A percentile compares a stretch with the other conserved stretches of the same genome.
These are phyloP conservation scores for Ammodramus savannarum DNA, from an alignment of 2,113 vertebrate species.

Conservation along the genomic window DNA sequence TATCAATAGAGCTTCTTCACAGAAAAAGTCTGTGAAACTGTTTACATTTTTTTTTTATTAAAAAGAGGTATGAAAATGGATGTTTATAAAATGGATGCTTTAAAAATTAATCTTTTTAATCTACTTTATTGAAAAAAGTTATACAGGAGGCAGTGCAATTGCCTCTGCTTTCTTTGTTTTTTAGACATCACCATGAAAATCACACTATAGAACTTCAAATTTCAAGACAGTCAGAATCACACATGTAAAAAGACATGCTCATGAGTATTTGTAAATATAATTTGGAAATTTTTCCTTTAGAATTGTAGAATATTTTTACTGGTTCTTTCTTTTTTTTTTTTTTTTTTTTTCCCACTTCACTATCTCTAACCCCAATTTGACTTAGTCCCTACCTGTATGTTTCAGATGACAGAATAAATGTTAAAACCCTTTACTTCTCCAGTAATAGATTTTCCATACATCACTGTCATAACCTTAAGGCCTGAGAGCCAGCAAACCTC, in stretches of 20 bases:
- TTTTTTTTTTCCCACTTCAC: neutral
- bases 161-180: neutral
- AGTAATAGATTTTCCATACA: constrained; percentile 13
- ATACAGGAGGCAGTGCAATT: neutral
- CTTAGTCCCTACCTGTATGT: neutral
- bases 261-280: neutral
- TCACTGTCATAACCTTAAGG: constrained; percentile 30
- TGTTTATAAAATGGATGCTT: neutral
- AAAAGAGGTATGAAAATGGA: neutral
- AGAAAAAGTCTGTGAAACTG: neutral
- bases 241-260: neutral
- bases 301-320: neutral
- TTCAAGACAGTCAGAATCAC: neutral
- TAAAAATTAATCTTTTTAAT: neutral
- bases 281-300: neutral
- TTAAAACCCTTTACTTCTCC: constrained; percentile 10
- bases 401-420: neutral
- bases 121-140: neutral
- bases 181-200: neutral
- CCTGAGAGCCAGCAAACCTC: neutral
- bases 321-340: neutral
- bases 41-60: neutral
- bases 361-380: neutral
- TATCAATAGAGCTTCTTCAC: neutral
- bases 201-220: neutral